Percentiles rank a stretch among this genome's conserved stretches.
Evolutionary conservation across 2,888 invertebrate genomes (phyloP).

Genomic region (Drosophila borborema): DNA sequence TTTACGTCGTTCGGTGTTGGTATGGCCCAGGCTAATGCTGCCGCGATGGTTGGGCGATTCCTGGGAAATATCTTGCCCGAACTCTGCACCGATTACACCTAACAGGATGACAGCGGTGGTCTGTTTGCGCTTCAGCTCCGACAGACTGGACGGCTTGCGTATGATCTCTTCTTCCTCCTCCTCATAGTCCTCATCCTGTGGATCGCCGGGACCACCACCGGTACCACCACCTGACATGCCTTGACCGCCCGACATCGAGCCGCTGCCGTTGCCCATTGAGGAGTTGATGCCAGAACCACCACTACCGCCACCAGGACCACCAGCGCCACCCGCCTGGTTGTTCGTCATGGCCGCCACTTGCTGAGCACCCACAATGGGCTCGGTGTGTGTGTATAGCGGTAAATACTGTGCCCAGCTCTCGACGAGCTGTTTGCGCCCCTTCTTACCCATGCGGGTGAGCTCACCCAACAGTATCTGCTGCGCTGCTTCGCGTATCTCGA

Average conservation of each 20-base stretch:
- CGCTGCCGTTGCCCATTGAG: constrained; percentile 29
- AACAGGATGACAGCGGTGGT: constrained; percentile 98
- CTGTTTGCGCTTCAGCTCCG: constrained; percentile 96
- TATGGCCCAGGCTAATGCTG: constrained; percentile 46
- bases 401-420: constrained; percentile 98
- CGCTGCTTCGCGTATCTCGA: constrained; percentile 98
- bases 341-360: constrained; percentile 61
- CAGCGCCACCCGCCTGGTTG: constrained; percentile 43
- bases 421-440: constrained; percentile 96
- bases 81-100: constrained; percentile 99
- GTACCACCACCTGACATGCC: constrained; percentile 42
- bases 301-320: constrained; percentile 58
- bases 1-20: constrained; percentile 87
- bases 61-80: constrained; percentile 96
- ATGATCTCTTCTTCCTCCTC: constrained; percentile 95
- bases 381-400: constrained; percentile 93
- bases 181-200: constrained; percentile 89
- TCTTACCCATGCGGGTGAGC: constrained; percentile 89
- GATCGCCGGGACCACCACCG: constrained; percentile 47
- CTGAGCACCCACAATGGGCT: constrained; percentile 90
- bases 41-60: constrained; percentile 86
- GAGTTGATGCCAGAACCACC: constrained; percentile 20
- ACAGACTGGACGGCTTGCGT: constrained; percentile 93
- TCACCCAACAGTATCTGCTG: constrained; percentile 98
- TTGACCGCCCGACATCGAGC: constrained; percentile 33